Evolutionary conservation across 2,888 invertebrate genomes (phyloP).

Genomic region (Drosophila kuntzei): DNA sequence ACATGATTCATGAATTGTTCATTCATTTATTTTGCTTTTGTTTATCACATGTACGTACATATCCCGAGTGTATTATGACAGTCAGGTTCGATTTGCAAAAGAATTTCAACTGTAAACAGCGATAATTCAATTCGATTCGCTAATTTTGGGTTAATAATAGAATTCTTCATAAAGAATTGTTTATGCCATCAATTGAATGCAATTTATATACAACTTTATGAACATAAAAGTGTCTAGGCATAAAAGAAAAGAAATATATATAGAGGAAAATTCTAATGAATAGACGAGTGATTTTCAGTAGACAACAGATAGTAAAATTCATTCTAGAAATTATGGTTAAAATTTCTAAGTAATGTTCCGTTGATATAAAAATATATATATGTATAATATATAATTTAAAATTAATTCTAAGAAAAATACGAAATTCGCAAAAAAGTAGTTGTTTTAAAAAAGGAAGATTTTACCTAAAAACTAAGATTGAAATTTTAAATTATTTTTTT

Average conservation of each 20-base stretch:
- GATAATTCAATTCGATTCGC: conserved; percentile 12
- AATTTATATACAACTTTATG: conserved; percentile 15
- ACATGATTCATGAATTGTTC: conserved; percentile 19
- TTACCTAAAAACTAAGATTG: not conserved
- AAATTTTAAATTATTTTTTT: not conserved
- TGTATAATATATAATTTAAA: no score
- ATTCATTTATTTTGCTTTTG: conserved; percentile 7
- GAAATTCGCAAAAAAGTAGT: not conserved
- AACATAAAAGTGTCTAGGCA: conserved; percentile 13
- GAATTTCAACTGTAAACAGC: conserved; percentile 17
- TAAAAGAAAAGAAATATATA: not conserved
- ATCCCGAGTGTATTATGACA: conserved; percentile 15
- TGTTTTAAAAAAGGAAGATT: not conserved
- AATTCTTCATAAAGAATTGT: conserved; percentile 16
- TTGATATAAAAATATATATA: no score
- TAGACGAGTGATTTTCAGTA: not conserved
- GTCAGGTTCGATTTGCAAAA: conserved; percentile 11
- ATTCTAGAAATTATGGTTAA: not conserved
- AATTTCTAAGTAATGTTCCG: not conserved
- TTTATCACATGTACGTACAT: conserved; percentile 2
- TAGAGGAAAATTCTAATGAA: not conserved
- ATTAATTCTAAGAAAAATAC: not conserved
- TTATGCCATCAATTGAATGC: conserved; percentile 19
- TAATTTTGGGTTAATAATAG: conserved; percentile 20
- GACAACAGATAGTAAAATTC: not conserved